Evolutionary conservation across 2,888 invertebrate genomes (phyloP), one percentile per base, ranked within the genome.

Genomic region (Ferrisia virgata): DNA sequence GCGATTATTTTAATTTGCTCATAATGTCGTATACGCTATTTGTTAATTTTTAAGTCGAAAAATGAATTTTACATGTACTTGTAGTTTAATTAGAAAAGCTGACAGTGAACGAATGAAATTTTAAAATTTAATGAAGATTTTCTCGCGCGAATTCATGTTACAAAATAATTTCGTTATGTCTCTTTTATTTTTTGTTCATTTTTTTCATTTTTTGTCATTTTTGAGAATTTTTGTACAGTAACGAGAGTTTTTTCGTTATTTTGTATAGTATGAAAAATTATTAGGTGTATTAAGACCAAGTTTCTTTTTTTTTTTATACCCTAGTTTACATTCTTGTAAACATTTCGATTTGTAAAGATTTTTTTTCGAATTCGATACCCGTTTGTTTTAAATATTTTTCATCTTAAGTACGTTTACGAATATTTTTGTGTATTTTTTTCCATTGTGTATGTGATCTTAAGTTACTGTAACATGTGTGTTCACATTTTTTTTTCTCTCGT

Each of bases 381-480:
- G 43, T 43, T 13, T 22, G 25, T 58, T 58, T 58, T 58, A 58
- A 40, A 58, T 58, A 58, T 58, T 58, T 58, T 22, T 69, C 31
- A 15, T n/a, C n/a, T n/a, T n/a, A n/a, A n/a, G n/a, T 31, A 69
- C 15, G 69, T 69, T 69, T 13, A 69, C 69, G 69, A 28, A 18
- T 69, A 69, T 69, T 69, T 69, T 69, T 69, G 53, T 53, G 22
- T 53, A 53, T 69, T n/a, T 72, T 72, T 72, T 31, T 28, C 64
- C 72, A 33, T 72, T 33, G 31, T 36, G 72, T 69, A 72, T 72
- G 72, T 72, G 72, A 72, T 72, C 31, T 72, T 72, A 33, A 72
- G 72, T 72, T 72, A 72, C 72, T 33, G 72, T 72, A 72, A 72
- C 22, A 58, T 18, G 64, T 64, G 72, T 72, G 72, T 72, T 72